Conservation (phyloP, 2,113 vertebrate genomes). For the Electrona antarctica region DNA sequence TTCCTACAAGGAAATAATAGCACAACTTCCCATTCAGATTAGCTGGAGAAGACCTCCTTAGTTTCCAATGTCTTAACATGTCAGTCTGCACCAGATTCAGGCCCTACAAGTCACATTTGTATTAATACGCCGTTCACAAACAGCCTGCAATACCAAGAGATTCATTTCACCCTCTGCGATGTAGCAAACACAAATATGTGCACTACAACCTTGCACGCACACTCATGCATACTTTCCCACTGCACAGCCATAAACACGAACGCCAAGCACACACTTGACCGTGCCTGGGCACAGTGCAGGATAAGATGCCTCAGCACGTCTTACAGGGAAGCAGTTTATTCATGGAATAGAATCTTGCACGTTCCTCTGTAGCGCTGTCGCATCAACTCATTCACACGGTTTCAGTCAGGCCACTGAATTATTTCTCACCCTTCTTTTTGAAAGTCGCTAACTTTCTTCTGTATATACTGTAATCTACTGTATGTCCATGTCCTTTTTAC, state of each 20-base stretch:
- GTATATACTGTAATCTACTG: background rate
- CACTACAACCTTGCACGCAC: slow-evolving; percentile 19
- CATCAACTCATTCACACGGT: slow-evolving; percentile 20
- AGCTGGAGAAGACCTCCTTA: slow-evolving; percentile 15
- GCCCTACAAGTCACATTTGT: no score
- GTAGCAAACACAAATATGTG: slow-evolving; percentile 10
- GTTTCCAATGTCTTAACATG: slow-evolving; percentile 54
- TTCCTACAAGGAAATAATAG: no score
- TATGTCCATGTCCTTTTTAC: no score
- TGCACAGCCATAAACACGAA: background rate
- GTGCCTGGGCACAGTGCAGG: slow-evolving; percentile 9
- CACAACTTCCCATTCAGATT: background rate
- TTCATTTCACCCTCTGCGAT: slow-evolving; percentile 20
- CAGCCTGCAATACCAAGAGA: slow-evolving; percentile 22
- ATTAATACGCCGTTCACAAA: background rate
- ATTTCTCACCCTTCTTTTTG: background rate
- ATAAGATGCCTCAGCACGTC: slow-evolving; percentile 37
- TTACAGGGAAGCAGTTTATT: slow-evolving; percentile 63
- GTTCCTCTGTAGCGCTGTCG: slow-evolving; percentile 36
- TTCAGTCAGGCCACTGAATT: background rate
- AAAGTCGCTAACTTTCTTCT: slow-evolving; percentile 16
- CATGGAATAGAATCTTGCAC: slow-evolving; percentile 62
- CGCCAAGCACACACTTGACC: slow-evolving; percentile 3
- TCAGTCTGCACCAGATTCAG: slow-evolving; percentile 28
- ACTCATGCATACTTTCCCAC: slow-evolving; percentile 2